Evolutionary conservation across 1,140 invertebrate genomes (phyloP), one percentile per base, ranked within the genome.

Genomic region (Planococcus citri): DNA sequence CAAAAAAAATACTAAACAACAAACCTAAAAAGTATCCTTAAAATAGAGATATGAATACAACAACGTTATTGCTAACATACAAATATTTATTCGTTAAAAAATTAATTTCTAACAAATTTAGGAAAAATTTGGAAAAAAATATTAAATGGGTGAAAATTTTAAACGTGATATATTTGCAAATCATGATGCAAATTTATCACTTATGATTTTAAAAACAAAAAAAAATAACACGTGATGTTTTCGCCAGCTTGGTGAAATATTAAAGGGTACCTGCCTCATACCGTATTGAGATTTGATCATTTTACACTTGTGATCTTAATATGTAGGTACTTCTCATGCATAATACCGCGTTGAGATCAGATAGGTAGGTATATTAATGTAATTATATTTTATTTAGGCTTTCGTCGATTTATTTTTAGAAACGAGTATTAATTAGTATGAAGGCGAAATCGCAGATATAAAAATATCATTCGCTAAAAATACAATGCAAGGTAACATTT

Each of bases 401-500:
- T 33, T 33, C n/a, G n/a, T n/a, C n/a, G n/a, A n/a, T 37, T 37
- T 14, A 37, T 37, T 37, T 37, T 37, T 8, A 6, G 33, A 6
- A 6, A 37, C 6, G 6, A 37, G 14, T 51, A 20, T 51, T 14
- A 51, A 51, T 9, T 20, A 14, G 6, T 17, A 6, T 9, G 17
- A 51, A 51, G 41, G 41, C 41, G 14, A 37, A 51, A 33, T 33
- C 29, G 41, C n/a, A 17, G n/a, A 17, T 51, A 51, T 20, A 51
- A 51, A 51, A 51, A 51, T 51, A 51, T 51, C 41, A n/a, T 51
- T 51, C 41, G n/a, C n/a, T 51, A 51, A 51, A 51, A 51, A 51
- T 51, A 51, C 41, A 51, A 51, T 51, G 41, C 41, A 51, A 51
- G 41, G 41, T 51, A 51, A 51, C 41, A 51, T 6, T 51, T 33